These are phyloP conservation scores for Labeo calbasu DNA, from an alignment of 2,797 vertebrate genomes.

Conservation along the genomic window DNA sequence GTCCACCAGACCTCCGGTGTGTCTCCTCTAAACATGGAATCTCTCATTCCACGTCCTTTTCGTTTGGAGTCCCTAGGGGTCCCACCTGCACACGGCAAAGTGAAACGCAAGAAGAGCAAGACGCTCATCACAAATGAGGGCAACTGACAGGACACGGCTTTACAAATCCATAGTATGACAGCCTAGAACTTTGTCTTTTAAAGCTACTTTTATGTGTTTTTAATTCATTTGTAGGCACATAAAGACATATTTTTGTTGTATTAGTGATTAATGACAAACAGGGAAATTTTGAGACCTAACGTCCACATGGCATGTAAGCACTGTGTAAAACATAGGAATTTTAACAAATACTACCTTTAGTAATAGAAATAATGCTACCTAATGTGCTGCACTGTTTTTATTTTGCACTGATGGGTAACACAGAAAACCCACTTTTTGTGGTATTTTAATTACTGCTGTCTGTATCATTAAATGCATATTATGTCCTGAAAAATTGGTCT, in stretches of 20 bases:
- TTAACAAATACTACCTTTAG: background rate
- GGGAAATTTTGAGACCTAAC: background rate
- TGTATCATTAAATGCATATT: background rate
- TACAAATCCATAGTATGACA: background rate
- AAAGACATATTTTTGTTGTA: background rate
- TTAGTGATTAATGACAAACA: background rate
- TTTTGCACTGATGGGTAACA: background rate
- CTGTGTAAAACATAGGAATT: background rate
- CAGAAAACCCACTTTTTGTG: background rate
- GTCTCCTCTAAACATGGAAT: slow-evolving; percentile 64
- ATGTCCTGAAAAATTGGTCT: background rate
- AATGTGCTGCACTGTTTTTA: background rate
- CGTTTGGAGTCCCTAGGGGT: slow-evolving; percentile 82
- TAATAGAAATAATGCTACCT: slow-evolving; percentile 15
- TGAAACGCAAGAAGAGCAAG: slow-evolving; percentile 83
- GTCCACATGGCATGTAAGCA: background rate
- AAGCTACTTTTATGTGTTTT: background rate
- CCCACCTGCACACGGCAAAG: slow-evolving; percentile 69
- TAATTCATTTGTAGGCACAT: background rate
- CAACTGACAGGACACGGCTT: slow-evolving; percentile 58
- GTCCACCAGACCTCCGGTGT: slow-evolving; percentile 67
- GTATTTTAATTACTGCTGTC: background rate
- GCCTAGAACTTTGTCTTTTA: background rate
- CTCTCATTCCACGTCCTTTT: slow-evolving; percentile 83
- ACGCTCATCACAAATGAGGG: slow-evolving; percentile 63